Conservation (phyloP, 1,140 invertebrate genomes). For the Coelopa frigida region DNA sequence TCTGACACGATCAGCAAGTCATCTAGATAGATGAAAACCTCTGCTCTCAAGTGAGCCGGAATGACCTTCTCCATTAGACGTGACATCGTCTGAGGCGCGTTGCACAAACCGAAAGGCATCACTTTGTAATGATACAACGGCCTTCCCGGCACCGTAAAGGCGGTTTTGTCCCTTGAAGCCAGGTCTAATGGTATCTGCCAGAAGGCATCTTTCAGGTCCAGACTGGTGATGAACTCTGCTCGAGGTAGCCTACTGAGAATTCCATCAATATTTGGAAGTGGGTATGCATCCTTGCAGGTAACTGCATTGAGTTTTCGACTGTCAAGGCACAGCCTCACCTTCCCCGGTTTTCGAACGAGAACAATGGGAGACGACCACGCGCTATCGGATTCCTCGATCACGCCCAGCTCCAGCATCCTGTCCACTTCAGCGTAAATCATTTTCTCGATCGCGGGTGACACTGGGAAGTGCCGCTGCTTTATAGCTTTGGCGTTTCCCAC, state of each 20-base stretch:
- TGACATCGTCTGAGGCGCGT: slow-evolving; percentile 9
- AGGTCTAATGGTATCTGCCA: slow-evolving; percentile 16
- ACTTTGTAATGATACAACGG: slow-evolving; percentile 25
- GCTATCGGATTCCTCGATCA: slow-evolving; percentile 1
- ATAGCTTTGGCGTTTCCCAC: slow-evolving; percentile 19
- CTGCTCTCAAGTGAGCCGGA: slow-evolving; percentile 31
- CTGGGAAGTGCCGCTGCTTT: slow-evolving; percentile 20
- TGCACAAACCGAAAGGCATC: slow-evolving; percentile 22
- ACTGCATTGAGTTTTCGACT: slow-evolving; percentile 24
- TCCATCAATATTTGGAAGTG: slow-evolving; percentile 22
- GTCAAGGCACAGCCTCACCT: slow-evolving; percentile 26
- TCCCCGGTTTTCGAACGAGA: slow-evolving; percentile 15
- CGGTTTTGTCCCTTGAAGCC: slow-evolving; percentile 31
- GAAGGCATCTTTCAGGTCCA: slow-evolving; percentile 21
- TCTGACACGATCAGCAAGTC: slow-evolving; percentile 8
- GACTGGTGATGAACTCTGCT: slow-evolving; percentile 16
- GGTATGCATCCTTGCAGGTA: slow-evolving; percentile 26
- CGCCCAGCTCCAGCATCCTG: neutral
- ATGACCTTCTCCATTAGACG: slow-evolving; percentile 21
- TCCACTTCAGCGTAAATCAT: slow-evolving; percentile 1
- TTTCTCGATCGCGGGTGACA: slow-evolving; percentile 16
- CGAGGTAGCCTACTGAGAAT: slow-evolving; percentile 25
- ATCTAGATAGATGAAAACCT: slow-evolving; percentile 16
- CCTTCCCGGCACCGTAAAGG: slow-evolving; percentile 36
- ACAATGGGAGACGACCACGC: neutral